phyloP scores from a whole-genome alignment of 2,797 vertebrate species.

The Pogonophryne albipinna region DNA sequence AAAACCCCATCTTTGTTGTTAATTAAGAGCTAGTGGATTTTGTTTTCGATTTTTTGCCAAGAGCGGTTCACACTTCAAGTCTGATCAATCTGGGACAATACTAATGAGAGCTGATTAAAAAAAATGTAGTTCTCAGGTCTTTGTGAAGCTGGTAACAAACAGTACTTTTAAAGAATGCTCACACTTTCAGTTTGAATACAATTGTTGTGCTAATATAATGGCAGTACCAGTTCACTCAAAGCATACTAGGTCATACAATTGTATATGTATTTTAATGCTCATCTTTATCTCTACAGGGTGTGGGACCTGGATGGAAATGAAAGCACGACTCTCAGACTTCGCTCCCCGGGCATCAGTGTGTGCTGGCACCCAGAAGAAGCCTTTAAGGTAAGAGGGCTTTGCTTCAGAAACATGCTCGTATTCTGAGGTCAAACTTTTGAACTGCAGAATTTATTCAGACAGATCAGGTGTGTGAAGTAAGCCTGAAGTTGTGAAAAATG shows the following conservation, averaged over 20 bases:
- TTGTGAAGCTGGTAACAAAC: no score
- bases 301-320: constrained; percentile 96
- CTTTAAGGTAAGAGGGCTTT: constrained; percentile 88
- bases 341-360: constrained; percentile 95
- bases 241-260: constrained; percentile 14
- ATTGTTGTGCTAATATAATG: background rate
- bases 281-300: constrained; percentile 81
- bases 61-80: constrained; percentile 49
- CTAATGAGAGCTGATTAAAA: constrained; percentile 53
- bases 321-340: constrained; percentile 89
- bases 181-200: background rate
- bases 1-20: constrained; percentile 50
- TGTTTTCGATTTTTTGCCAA: constrained; percentile 37
- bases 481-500: background rate
- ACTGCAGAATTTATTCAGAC: background rate
- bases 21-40: constrained; percentile 55
- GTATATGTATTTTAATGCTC: constrained; percentile 5
- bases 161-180: constrained; percentile 8
- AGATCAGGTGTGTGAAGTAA: background rate
- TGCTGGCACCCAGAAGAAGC: constrained; percentile 97
- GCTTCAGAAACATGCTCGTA: background rate
- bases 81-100: constrained; percentile 19
- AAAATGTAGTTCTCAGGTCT: no score
- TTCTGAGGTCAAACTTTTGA: background rate
- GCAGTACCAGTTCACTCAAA: constrained; percentile 14